phyloP scores from a whole-genome alignment of 2,888 invertebrate species.

The Epirrhoe tristata region DNA sequence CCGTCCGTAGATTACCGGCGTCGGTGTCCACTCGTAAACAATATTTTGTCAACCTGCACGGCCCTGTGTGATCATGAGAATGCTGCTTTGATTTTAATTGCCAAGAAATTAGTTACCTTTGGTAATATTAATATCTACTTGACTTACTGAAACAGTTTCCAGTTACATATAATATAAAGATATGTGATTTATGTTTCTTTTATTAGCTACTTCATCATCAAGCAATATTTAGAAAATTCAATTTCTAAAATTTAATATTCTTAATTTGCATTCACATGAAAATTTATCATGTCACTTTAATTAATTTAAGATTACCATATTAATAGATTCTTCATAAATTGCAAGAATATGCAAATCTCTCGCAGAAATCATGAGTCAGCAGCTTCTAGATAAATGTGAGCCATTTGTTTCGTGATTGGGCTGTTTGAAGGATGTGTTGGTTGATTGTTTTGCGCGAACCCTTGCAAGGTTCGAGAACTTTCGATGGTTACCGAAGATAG shows the following conservation, averaged over 20 bases:
- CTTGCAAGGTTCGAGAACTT: conserved; percentile 53
- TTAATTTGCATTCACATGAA: conserved; percentile 13
- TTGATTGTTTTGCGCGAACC: conserved; percentile 81
- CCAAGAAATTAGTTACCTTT: neutral
- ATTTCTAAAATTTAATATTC: conserved; percentile 6
- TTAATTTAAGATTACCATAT: conserved; percentile 18
- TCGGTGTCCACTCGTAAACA: conserved; percentile 61
- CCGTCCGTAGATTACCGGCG: conserved; percentile 63
- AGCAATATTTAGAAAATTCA: neutral
- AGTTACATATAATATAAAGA: no score
- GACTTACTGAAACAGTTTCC: no score
- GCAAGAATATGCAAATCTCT: conserved; percentile 27
- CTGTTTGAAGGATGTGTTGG: conserved; percentile 69
- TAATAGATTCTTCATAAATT: conserved; percentile 14
- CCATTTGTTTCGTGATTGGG: conserved; percentile 82
- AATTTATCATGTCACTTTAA: conserved; percentile 20
- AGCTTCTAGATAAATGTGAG: conserved; percentile 59
- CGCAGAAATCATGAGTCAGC: conserved; percentile 18
- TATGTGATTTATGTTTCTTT: no score
- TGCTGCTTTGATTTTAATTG: conserved; percentile 1
- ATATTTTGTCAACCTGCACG: conserved; percentile 70
- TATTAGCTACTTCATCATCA: no score
- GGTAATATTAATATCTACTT: no score
- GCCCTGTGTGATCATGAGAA: conserved; percentile 5
- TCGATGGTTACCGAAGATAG: conserved; percentile 62